Evolutionary conservation across 2,888 invertebrate species (phyloP).

Genomic region (Lepas anatifera): DNA sequence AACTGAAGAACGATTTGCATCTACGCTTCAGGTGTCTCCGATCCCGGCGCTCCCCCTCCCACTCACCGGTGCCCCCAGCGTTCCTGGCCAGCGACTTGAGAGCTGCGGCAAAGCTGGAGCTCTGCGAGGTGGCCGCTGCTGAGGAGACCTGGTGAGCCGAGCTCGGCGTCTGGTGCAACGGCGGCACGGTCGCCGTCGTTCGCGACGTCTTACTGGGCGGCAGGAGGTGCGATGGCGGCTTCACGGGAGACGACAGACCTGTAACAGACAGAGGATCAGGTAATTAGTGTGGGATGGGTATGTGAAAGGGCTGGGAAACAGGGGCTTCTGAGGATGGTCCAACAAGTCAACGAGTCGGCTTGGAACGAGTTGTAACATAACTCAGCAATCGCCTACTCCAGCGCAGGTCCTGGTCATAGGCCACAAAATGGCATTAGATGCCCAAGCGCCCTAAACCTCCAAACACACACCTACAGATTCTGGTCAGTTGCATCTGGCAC

Average conservation of each 20-base stretch:
- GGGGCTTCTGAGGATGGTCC: no score
- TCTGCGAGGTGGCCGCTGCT: conserved; percentile 30
- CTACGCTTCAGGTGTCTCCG: conserved; percentile 13
- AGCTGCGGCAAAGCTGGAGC: conserved; percentile 65
- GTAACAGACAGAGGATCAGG: background rate
- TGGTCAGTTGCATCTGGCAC: no score
- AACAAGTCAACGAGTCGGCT: no score
- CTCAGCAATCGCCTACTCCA: no score
- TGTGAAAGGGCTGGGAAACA: no score
- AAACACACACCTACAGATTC: no score
- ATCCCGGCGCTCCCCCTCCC: conserved; percentile 19
- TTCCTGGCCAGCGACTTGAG: conserved; percentile 82
- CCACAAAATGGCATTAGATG: no score
- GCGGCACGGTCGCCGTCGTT: conserved; percentile 34
- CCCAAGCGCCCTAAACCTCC: no score
- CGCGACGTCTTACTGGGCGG: conserved; percentile 27
- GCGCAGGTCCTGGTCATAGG: no score
- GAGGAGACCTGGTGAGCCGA: conserved; percentile 23
- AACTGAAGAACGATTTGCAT: no score
- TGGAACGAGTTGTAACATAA: no score
- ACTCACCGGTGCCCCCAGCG: conserved; percentile 41
- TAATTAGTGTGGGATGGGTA: no score
- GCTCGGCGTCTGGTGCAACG: conserved; percentile 32
- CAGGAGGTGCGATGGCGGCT: conserved; percentile 24
- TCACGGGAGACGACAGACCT: conserved; percentile 7